Base-by-base conservation (phyloP, 2,888 invertebrate genomes). In the Hermaeophaga mercurialis region DNA sequence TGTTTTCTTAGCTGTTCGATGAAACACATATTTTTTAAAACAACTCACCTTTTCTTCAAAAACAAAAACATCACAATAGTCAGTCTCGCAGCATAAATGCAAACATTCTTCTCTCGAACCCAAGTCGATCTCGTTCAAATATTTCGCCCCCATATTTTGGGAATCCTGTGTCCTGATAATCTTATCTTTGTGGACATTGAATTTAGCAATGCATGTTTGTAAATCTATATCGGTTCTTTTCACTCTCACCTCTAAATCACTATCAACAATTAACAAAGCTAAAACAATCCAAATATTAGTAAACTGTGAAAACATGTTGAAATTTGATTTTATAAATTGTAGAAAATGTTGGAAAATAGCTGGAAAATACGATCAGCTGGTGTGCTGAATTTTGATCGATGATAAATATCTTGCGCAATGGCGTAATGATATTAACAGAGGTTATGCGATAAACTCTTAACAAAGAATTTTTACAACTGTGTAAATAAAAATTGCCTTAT, bases 81-180 rank as follows among this genome's bases (percentile, higher is more conserved):
- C 86, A 2, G 92, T 93, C 77, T 91, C 88, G 79, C 94, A 95
- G 80, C 95, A 95, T 61, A 92, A 83, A 47, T 88, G 83, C 71
- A 93, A 82, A 74, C 95, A 95, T 74, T 94, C 92, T 68, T 87
- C 84, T 65, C 90, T 84, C 48, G 89, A 85, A 66, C 88, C 87
- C 71, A 94, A 81, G 76, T 93, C 92, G 62, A 90, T 84, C 75
- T 92, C 93, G 73, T 90, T 91, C 43, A 95, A 80, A 79, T 91
- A 94, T 73, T 89, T 89, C 48, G 94, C 95, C 49, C 95, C 94
- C 84, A 93, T 87, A 47, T 87, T 87, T 70, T 88, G 85, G 0
- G 94, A 94, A 77, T 94, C 94, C 72, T 91, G 89, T 1, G 94
- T 93, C 70, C 92, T 84, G 72, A 95, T 95, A 70, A 95, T 95